Base-by-base conservation (phyloP, 1,140 invertebrate species). In the Gonioctena quinquepunctata region DNA sequence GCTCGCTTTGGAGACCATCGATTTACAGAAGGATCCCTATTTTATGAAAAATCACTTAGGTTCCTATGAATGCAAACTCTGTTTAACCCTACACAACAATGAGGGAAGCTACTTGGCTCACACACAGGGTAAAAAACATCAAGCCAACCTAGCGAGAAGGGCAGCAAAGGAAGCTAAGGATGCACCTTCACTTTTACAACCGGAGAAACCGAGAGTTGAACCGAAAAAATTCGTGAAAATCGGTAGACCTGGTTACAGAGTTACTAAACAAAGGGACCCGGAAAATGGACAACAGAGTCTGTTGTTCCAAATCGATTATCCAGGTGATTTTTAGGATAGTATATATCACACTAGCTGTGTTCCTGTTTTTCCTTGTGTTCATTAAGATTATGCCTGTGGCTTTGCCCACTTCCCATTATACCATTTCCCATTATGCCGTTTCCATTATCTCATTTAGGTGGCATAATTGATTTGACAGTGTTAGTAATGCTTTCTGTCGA, bases 111-210 rank as follows among this genome's bases (percentile, higher is more conserved):
- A 99, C 82, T 87, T 99, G 76, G 98, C 98, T 11, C 98, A 99
- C 79, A 99, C 98, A 0, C 98, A 99, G 85, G 98, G 98, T n/a
- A 99, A 99, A 82, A 99, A 99, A 79, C 98, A 99, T 94, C 98
- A 99, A 84, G 95, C 96, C 0, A 99, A 99, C 86, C 88, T 99
- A 79, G 98, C 97, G 5, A 87, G 98, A 33, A 87, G 98, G 85
- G 98, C 98, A 59, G 98, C 98, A 0, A 99, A 99, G 84, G 98
- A 99, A 85, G 97, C 98, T 3, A 98, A 98, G 82, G 98, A 99
- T 86, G 91, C 94, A 7, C 97, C 97, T 0, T 91, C 93, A 49
- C 86, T 93, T 81, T 88, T 97, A 52, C 94, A 95, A 13, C 95
- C 95, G 2, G 95, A 98, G 77, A 98, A 98, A 82, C 93, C 96